Base-by-base conservation (phyloP, 2,113 vertebrate genomes). In the Crotalus tigris region DNA sequence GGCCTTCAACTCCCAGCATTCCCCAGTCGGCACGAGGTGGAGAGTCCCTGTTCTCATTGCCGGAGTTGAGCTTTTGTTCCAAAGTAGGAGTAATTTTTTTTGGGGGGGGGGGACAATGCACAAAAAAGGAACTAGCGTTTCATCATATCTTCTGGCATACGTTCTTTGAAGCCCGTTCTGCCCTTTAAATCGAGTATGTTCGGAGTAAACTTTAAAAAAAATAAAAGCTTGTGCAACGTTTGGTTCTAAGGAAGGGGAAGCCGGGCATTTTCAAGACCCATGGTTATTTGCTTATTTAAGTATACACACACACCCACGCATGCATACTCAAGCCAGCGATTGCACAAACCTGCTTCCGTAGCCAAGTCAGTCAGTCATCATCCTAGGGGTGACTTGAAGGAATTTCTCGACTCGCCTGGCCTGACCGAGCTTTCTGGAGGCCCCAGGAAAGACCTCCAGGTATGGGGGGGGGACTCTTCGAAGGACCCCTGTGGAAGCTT, bases 401-500 rank as follows among this genome's bases (percentile, higher is more conserved):
- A 39, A 19, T n/a, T 19, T 39, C 69, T 39, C 33, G 0, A 19
- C 33, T 81, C 69, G 39, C 33, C 69, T 17, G 69, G 1, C 15
- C 15, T 39, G 33, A 39, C n/a, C 6, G 19, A 81, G 15, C 33
- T 81, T 81, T 81, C 33, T 33, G 13, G n/a, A 39, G 69, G 33
- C 29, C 64, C 64, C 64, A 0, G n/a, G n/a, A 33, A 75, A 81
- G 69, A n/a, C 55, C 87, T 85, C 89, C 92, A 85, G 39, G 26
- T 39, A 2, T 33, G 64, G 64, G 64, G 11, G 44, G 46, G 23
- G 23, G 39, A 13, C 53, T 89, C 85, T 95, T 21, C 3, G 2
- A 39, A 19, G 87, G 93, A 64, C 94, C 95, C 93, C 93, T 95
- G 95, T 0, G 0, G 92, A 92, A 94, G 94, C 90, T 93, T 93